A percentile compares a stretch with the other conserved stretches of the same genome.
These are phyloP conservation scores for Aspidiotus rigidus DNA, from an alignment of 2,888 invertebrate genomes.

Conservation along the genomic window DNA sequence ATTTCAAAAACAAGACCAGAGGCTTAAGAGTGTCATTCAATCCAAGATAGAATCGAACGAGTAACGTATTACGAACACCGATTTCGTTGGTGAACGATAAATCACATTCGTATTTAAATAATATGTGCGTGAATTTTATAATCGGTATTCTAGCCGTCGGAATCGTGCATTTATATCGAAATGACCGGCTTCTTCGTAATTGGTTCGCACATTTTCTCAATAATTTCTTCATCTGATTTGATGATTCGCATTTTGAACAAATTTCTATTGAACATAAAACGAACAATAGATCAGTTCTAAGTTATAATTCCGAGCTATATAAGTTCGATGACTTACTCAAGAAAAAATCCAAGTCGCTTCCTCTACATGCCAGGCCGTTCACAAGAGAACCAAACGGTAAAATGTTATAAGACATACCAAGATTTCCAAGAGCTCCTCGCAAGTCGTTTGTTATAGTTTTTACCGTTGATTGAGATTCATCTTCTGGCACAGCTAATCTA, in stretches of 20 bases:
- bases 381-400: conserved; percentile 14
- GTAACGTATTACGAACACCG: not conserved
- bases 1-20: conserved; percentile 5
- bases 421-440: not conserved
- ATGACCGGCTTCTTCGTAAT: not conserved
- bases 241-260: too few relatives aligned
- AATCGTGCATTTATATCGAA: not conserved
- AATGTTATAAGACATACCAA: not conserved
- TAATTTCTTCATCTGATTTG: too few relatives aligned
- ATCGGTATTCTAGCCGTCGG: not conserved
- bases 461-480: not conserved
- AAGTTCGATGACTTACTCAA: not conserved
- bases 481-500: not conserved
- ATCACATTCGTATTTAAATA: not conserved
- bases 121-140: not conserved
- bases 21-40: conserved; percentile 1
- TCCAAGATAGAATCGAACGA: not conserved
- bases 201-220: not conserved
- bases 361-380: not conserved
- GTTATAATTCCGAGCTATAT: too few relatives aligned
- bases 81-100: conserved; percentile 1
- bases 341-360: conserved; percentile 6
- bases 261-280: not conserved
- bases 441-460: not conserved
- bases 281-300: not conserved